phyloP scores from a whole-genome alignment of 1,140 invertebrate species.

The Drosophila orosa region DNA sequence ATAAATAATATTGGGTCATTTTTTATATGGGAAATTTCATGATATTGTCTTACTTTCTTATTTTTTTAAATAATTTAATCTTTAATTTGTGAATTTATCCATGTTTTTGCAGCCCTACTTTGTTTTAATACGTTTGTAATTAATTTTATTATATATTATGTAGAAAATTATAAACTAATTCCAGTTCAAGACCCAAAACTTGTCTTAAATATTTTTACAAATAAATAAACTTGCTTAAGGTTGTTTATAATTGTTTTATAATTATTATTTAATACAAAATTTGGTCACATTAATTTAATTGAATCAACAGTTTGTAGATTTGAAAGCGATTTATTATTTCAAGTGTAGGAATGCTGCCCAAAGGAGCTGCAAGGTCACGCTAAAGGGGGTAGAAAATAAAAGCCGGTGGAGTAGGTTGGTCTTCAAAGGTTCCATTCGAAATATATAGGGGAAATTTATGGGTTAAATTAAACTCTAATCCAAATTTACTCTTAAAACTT shows the following conservation, averaged over 20 bases:
- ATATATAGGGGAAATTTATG: too few species aligned
- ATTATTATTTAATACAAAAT: background rate
- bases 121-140: too few species aligned
- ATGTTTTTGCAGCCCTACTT: too few species aligned
- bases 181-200: too few species aligned
- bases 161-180: too few species aligned
- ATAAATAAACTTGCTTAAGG: background rate
- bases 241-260: background rate
- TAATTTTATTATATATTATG: too few species aligned
- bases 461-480: background rate
- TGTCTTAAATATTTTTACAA: background rate
- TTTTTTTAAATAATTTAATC: too few species aligned
- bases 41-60: too few species aligned
- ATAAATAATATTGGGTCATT: background rate
- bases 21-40: background rate
- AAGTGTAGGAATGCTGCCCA: constrained; percentile 3
- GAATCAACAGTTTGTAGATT: background rate
- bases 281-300: background rate
- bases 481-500: too few species aligned
- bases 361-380: constrained; percentile 32
- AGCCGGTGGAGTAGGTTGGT: constrained; percentile 2
- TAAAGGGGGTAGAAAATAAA: constrained; percentile 6
- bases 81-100: too few species aligned
- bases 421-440: background rate
- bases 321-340: background rate